Conservation (phyloP, 35 echinoderm and acorn worm species). For the Holothuria glaberrima region DNA sequence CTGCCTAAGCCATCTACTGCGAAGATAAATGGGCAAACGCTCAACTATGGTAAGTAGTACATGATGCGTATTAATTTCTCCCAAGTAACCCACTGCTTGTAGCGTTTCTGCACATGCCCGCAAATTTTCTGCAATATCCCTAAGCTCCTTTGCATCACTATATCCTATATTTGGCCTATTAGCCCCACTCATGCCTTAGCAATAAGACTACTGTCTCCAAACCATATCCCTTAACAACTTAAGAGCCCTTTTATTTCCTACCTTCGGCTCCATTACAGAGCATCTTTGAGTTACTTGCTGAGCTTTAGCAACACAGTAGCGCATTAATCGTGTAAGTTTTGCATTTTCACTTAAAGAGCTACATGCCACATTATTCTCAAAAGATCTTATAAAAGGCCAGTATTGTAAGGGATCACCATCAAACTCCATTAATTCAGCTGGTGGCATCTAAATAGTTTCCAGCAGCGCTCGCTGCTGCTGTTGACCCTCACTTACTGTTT, state of each 20-base stretch:
- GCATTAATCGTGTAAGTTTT: conserved; percentile 24
- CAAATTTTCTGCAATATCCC: conserved; percentile 43
- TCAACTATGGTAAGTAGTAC: background rate
- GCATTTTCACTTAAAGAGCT: too few relatives aligned
- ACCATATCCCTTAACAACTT: conserved; percentile 38
- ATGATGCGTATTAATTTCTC: background rate
- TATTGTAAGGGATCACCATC: conserved; percentile 56
- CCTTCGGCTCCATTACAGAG: conserved; percentile 43
- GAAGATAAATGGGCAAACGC: background rate
- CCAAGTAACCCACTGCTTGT: too few relatives aligned
- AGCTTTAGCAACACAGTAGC: conserved; percentile 48
- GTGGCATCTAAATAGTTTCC: too few relatives aligned
- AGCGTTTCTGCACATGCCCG: background rate
- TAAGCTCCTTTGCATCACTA: background rate
- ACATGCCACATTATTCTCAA: conserved; percentile 57
- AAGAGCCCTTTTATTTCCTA: conserved; percentile 36
- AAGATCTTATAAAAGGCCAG: conserved; percentile 46
- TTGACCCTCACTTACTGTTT: too few relatives aligned
- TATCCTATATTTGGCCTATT: conserved; percentile 2
- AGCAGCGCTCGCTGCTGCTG: conserved; percentile 4
- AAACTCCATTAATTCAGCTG: too few relatives aligned
- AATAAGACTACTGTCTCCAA: conserved; percentile 50
- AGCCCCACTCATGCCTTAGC: conserved; percentile 42
- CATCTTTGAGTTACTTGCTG: conserved; percentile 35
- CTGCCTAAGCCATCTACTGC: conserved; percentile 18